These are phyloP conservation scores for Nymphalis urticae DNA, from an alignment of 2,888 invertebrate genomes.

Conservation along the genomic window DNA sequence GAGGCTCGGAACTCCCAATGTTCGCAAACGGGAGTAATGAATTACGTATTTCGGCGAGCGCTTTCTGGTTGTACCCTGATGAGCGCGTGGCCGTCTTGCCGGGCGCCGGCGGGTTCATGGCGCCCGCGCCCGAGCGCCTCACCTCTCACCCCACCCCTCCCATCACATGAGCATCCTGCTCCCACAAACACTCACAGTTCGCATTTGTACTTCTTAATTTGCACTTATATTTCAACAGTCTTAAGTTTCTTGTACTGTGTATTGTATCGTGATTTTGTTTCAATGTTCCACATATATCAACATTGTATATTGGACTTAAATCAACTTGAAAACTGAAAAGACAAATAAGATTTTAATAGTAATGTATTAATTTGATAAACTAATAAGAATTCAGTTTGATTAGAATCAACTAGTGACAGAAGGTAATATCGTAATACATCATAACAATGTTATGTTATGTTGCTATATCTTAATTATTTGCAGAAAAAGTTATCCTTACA, in stretches of 20 bases:
- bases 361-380: not conserved
- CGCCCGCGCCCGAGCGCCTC: slow-evolving; percentile 80
- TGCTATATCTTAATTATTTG: not conserved
- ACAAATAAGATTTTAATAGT: not conserved
- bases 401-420: slow-evolving; percentile 1
- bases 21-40: slow-evolving; percentile 91
- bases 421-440: not conserved
- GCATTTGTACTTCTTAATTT: slow-evolving; percentile 42
- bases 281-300: slow-evolving; percentile 32
- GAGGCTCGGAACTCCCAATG: slow-evolving; percentile 82
- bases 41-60: slow-evolving; percentile 92
- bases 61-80: slow-evolving; percentile 92
- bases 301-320: slow-evolving; percentile 34
- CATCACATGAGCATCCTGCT: slow-evolving; percentile 69
- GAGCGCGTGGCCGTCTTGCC: slow-evolving; percentile 85
- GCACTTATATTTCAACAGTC: slow-evolving; percentile 30
- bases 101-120: slow-evolving; percentile 84
- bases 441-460: slow-evolving; percentile 9
- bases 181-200: slow-evolving; percentile 59
- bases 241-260: slow-evolving; percentile 26
- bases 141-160: slow-evolving; percentile 79
- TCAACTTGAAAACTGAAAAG: slow-evolving; percentile 33
- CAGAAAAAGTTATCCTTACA: not conserved
- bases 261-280: slow-evolving; percentile 18
- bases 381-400: slow-evolving; percentile 1